Conservation (phyloP, 2,113 vertebrate genomes). For the Lamprotornis superbus region DNA sequence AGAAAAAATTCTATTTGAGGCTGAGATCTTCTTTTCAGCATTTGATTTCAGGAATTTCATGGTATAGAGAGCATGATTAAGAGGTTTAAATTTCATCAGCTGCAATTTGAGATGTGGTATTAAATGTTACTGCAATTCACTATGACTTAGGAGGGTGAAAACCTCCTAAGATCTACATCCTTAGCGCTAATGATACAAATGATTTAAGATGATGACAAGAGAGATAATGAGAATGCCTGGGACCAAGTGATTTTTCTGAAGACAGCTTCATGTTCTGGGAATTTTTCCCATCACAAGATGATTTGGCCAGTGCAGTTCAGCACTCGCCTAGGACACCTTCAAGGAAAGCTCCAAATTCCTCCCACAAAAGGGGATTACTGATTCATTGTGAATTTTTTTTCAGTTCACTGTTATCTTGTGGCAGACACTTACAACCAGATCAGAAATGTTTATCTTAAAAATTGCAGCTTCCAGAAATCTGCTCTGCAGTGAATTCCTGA, state of each 20-base stretch:
- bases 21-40: neutral
- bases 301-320: neutral
- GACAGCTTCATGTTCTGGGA: neutral
- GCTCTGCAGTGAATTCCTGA: neutral
- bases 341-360: neutral
- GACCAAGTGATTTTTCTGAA: neutral
- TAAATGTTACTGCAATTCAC: neutral
- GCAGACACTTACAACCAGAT: neutral
- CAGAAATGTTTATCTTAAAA: neutral
- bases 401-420: neutral
- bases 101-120: fast-evolving
- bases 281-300: neutral
- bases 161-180: neutral
- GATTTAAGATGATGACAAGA: neutral
- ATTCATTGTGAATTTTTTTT: neutral
- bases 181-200: neutral
- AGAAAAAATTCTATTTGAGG: neutral
- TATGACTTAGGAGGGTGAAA: too few relatives aligned
- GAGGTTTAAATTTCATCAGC: neutral
- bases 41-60: neutral
- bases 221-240: neutral
- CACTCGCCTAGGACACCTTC: neutral
- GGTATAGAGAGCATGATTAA: neutral
- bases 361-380: neutral
- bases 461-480: neutral